Evolutionary conservation across 2,888 invertebrate genomes (phyloP).

Genomic region (Diarsia mendica): DNA sequence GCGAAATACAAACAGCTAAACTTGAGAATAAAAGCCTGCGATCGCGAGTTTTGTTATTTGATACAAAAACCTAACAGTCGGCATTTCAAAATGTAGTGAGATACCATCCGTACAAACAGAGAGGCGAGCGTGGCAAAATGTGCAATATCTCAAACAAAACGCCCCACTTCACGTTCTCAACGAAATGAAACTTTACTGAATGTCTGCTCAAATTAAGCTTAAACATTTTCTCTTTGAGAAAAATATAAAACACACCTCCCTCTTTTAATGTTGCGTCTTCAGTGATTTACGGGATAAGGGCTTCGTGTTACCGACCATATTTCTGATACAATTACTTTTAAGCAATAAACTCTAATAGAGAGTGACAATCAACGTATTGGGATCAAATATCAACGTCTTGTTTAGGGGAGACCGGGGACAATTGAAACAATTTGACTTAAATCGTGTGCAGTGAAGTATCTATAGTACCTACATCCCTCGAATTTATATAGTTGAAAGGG

Average conservation of each 20-base stretch:
- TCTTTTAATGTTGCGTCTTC: slow-evolving; percentile 68
- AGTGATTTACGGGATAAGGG: slow-evolving; percentile 70
- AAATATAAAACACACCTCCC: slow-evolving; percentile 70
- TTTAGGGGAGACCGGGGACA: no score
- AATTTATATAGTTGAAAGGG: no score
- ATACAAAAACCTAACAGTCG: slow-evolving; percentile 61
- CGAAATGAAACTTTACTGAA: slow-evolving; percentile 73
- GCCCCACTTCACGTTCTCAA: slow-evolving; percentile 72
- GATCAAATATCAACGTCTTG: slow-evolving; percentile 79
- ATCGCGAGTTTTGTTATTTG: slow-evolving; percentile 59
- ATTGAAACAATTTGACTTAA: no score
- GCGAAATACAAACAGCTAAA: slow-evolving; percentile 44
- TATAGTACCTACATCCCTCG: no score
- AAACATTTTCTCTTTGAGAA: slow-evolving; percentile 73
- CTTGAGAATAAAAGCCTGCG: slow-evolving; percentile 51
- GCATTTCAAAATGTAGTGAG: slow-evolving; percentile 59
- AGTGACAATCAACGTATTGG: slow-evolving; percentile 70
- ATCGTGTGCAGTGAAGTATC: no score
- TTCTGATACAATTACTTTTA: slow-evolving; percentile 61
- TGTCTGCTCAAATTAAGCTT: slow-evolving; percentile 77
- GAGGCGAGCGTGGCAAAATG: slow-evolving; percentile 71
- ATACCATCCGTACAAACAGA: slow-evolving; percentile 63
- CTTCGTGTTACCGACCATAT: slow-evolving; percentile 56
- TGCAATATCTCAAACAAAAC: slow-evolving; percentile 76
- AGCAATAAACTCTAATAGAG: slow-evolving; percentile 68